A percentile compares a stretch with the other conserved stretches of the same genome.
phyloP scores from a whole-genome alignment of 30 jellyfish, hydroid and myxozoan genomes.

The Hydractinia echinata region DNA sequence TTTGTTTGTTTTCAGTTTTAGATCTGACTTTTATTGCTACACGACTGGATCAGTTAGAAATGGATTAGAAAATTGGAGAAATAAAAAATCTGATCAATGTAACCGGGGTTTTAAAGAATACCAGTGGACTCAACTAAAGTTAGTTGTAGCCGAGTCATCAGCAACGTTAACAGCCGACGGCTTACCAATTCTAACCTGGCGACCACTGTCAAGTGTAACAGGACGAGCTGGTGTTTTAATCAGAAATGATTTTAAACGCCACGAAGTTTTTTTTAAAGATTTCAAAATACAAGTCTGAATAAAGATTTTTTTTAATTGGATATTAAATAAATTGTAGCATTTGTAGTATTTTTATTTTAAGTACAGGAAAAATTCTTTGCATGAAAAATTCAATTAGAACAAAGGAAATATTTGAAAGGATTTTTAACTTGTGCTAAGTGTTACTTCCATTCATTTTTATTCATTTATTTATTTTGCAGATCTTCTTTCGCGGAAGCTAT shows the following conservation, averaged over 20 bases:
- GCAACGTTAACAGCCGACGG: constrained; percentile 1
- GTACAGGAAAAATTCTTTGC: no score
- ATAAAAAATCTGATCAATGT: constrained; percentile 3
- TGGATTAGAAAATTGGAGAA: background rate
- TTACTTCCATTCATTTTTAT: no score
- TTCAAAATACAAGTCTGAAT: background rate
- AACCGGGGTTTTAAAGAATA: background rate
- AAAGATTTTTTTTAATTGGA: background rate
- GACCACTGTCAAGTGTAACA: background rate
- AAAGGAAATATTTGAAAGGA: no score
- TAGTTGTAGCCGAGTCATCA: background rate
- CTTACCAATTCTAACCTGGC: background rate
- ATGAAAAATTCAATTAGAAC: no score
- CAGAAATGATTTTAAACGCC: background rate
- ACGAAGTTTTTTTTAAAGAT: background rate
- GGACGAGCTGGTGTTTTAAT: constrained; percentile 1
- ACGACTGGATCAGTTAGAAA: constrained; percentile 5
- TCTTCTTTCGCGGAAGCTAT: no score
- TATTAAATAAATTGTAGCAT: no score
- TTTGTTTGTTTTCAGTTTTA: background rate
- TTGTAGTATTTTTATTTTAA: no score
- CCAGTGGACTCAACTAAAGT: background rate
- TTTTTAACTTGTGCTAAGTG: no score
- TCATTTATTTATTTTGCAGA: no score
- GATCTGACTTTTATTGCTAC: constrained; percentile 10